Base-by-base conservation (phyloP, 2,797 vertebrate genomes). In the Lemur catta region DNA sequence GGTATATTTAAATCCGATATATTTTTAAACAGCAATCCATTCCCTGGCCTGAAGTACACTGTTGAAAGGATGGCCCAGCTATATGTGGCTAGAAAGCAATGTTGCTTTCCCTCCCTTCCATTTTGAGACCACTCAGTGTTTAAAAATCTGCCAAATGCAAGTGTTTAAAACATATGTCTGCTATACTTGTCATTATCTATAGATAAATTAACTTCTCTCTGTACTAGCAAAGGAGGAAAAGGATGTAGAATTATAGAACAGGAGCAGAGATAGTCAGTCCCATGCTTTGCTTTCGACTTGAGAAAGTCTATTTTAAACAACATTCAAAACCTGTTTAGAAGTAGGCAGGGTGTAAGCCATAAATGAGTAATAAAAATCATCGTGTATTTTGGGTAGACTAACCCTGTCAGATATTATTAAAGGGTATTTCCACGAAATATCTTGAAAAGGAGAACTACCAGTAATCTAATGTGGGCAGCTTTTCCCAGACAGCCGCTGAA, bases 401-500 rank as follows among this genome's bases (percentile, higher is more conserved):
- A 89, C 43, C 12, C 17, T 92, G 11, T 55, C 61, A 71, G 43
- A 33, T 67, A 85, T 55, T 74, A 78, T 35, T 63, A 81, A 96
- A 33, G 18, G 72, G 18, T 75, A 88, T 89, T 93, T 80, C 38
- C 89, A 43, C 4, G n/a, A 69, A 65, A 33, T 88, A 74, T 95
- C 93, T 98, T 76, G 93, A 96, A 96, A 65, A 85, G 63, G 90
- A 75, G 5, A 52, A 80, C 41, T 95, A 61, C 91, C 43, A 88
- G 2, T 48, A 11, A 26, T 96, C 10, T 4, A 41, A 61, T 46
- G 2, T 33, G 15, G 15, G 15, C 10, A 96, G 35, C 6, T 84
- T 85, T 95, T 50, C 18, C 18, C 82, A 67, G 48, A 89, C 4
- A 84, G 7, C 6, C 55, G 67, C 12, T 55, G 10, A 96, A 93